Conservation (phyloP, 2,888 invertebrate species). For the Baronia brevicornis region DNA sequence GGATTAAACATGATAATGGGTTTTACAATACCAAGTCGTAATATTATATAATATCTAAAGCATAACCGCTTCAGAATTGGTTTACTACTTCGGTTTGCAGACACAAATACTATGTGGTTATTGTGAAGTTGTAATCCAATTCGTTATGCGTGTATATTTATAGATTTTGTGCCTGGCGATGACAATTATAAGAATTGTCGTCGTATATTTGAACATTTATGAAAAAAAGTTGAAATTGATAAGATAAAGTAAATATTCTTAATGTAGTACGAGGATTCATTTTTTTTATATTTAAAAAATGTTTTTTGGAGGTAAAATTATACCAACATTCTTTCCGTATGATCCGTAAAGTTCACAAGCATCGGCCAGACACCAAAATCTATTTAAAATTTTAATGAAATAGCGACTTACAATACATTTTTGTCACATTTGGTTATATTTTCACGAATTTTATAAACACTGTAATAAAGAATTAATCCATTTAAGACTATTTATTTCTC, state of each 20-base stretch:
- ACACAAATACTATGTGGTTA: constrained; percentile 3
- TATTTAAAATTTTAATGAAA: constrained; percentile 39
- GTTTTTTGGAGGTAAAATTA: too few relatives aligned
- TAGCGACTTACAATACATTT: constrained; percentile 19
- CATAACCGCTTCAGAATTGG: constrained; percentile 21
- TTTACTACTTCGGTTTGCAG: constrained; percentile 17
- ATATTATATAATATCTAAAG: constrained; percentile 21
- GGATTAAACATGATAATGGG: constrained; percentile 23
- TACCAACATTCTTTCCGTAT: too few relatives aligned
- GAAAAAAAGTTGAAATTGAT: not conserved
- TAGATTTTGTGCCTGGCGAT: constrained; percentile 39
- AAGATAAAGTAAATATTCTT: too few relatives aligned
- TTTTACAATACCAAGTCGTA: constrained; percentile 21
- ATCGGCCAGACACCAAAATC: constrained; percentile 60
- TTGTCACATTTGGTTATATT: constrained; percentile 30
- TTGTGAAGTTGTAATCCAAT: constrained; percentile 30
- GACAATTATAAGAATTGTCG: constrained; percentile 11
- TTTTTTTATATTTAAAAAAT: too few relatives aligned
- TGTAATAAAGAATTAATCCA: constrained; percentile 10
- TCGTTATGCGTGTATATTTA: constrained; percentile 33
- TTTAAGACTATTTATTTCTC: constrained; percentile 12
- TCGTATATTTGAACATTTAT: constrained; percentile 24
- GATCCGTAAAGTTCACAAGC: too few relatives aligned
- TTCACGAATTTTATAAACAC: constrained; percentile 11
- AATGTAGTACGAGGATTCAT: too few relatives aligned